Evolutionary conservation across 1,140 invertebrate genomes (phyloP).

Genomic region (Eumeta japonica): DNA sequence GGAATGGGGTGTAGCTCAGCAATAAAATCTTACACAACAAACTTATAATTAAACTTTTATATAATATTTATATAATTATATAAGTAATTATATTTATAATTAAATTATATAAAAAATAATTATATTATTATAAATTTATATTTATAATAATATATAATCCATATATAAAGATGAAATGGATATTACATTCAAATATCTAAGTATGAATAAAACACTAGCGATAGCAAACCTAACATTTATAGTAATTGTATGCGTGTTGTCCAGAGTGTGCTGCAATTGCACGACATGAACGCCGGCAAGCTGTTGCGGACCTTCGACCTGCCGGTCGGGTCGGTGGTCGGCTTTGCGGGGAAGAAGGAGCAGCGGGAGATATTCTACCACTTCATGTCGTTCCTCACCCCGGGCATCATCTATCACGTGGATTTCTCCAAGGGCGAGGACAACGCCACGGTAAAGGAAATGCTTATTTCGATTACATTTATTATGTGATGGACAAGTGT

Average conservation of each 20-base stretch:
- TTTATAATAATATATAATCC: too few relatives aligned
- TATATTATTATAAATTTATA: too few relatives aligned
- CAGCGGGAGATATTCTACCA: slow-evolving; percentile 90
- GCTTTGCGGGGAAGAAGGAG: slow-evolving; percentile 81
- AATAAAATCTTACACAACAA: too few relatives aligned
- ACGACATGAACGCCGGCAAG: slow-evolving; percentile 73
- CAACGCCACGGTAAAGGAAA: slow-evolving; percentile 65
- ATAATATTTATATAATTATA: too few relatives aligned
- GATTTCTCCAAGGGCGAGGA: slow-evolving; percentile 71
- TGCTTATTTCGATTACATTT: not conserved
- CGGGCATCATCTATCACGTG: slow-evolving; percentile 85
- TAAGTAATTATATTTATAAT: too few relatives aligned
- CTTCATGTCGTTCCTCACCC: slow-evolving; percentile 91
- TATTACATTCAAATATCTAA: not conserved
- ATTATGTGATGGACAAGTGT: too few relatives aligned
- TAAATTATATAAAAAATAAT: too few relatives aligned
- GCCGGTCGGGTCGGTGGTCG: slow-evolving; percentile 82
- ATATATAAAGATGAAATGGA: not conserved
- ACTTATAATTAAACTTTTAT: too few relatives aligned
- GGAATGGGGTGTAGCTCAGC: too few relatives aligned
- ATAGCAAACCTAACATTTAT: not conserved
- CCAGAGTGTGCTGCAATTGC: slow-evolving; percentile 81
- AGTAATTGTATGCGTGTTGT: too few relatives aligned
- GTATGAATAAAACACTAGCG: not conserved
- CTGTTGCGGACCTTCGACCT: slow-evolving; percentile 73